These are phyloP conservation scores for Caenorhabditis sinica DNA, from an alignment of 2,888 invertebrate species.

Conservation along the genomic window DNA sequence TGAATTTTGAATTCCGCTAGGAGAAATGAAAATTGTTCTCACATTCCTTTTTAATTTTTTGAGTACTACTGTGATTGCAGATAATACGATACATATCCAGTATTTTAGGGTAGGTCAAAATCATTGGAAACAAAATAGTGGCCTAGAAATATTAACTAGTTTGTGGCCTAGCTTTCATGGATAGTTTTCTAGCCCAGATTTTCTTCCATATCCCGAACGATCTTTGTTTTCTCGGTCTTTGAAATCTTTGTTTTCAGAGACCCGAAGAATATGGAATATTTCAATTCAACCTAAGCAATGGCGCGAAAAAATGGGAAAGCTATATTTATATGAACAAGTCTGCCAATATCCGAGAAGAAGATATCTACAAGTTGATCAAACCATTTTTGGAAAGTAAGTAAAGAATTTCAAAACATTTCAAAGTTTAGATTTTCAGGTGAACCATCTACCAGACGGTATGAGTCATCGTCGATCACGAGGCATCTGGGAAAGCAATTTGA, in stretches of 20 bases:
- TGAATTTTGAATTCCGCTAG: constrained; percentile 14
- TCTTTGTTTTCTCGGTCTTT: neutral
- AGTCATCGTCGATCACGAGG: constrained; percentile 61
- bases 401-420: neutral
- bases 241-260: constrained; percentile 30
- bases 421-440: constrained; percentile 32
- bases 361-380: constrained; percentile 56
- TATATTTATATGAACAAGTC: constrained; percentile 57
- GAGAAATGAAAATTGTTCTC: constrained; percentile 18
- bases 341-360: constrained; percentile 54
- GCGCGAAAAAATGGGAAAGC: constrained; percentile 52
- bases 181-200: no score
- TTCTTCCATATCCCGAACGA: no score
- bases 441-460: constrained; percentile 36
- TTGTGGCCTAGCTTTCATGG: no score
- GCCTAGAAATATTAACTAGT: neutral
- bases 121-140: neutral
- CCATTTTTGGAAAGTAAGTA: constrained; percentile 52
- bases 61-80: neutral
- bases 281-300: constrained; percentile 27
- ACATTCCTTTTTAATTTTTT: constrained; percentile 42
- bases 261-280: constrained; percentile 61
- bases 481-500: constrained; percentile 58
- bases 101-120: constrained; percentile 59
- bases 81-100: constrained; percentile 51